Percentiles rank a stretch among this genome's conserved stretches.
Evolutionary conservation across 2,888 invertebrate genomes (phyloP).

Genomic region (Calameuta filiformis): DNA sequence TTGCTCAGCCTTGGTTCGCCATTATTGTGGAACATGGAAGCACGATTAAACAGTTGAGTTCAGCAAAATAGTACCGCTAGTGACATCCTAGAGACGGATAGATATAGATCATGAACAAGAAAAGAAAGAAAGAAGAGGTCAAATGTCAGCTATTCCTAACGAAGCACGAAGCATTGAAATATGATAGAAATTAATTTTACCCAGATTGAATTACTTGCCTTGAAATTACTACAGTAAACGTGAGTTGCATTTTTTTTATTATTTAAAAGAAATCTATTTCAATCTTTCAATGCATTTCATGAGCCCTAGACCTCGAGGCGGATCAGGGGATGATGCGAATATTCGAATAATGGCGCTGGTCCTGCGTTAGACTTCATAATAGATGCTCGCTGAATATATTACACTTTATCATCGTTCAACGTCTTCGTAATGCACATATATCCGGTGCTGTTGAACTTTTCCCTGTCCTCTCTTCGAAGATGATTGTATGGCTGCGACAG

Average conservation of each 20-base stretch:
- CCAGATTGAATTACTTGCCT: neutral
- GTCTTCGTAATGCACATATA: conserved; percentile 11
- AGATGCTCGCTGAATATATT: neutral
- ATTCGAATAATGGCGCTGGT: conserved; percentile 16
- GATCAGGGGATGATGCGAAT: conserved; percentile 3
- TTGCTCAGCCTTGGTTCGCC: neutral
- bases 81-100: neutral
- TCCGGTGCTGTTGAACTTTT: conserved; percentile 20
- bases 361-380: conserved; percentile 14
- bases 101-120: conserved; percentile 1
- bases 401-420: conserved; percentile 1
- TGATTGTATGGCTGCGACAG: neutral
- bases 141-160: neutral
- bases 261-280: neutral
- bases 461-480: neutral
- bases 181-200: neutral
- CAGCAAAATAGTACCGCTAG: neutral
- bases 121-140: conserved; percentile 15
- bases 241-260: neutral
- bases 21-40: neutral
- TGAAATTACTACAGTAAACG: neutral
- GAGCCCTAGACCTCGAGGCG: neutral
- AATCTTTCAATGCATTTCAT: neutral
- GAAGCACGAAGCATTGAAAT: neutral
- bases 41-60: neutral